These are phyloP conservation scores for Eupithecia abbreviata DNA, from an alignment of 2,888 invertebrate genomes.

Conservation along the genomic window DNA sequence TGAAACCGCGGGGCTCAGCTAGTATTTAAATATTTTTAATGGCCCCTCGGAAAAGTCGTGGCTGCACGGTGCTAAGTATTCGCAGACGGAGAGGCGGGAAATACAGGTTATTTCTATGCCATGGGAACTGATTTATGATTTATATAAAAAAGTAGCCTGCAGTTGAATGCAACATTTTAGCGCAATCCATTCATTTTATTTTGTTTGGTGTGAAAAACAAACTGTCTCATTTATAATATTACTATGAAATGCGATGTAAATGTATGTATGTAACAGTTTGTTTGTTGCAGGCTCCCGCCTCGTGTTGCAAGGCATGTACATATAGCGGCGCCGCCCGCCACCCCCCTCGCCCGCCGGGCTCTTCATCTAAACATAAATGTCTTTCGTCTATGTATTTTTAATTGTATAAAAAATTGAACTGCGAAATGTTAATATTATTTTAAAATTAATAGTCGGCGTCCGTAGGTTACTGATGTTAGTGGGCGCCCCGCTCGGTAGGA, in stretches of 20 bases:
- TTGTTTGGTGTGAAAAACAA: neutral
- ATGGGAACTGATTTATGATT: too few relatives aligned
- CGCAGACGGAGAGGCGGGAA: too few relatives aligned
- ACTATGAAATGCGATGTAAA: too few relatives aligned
- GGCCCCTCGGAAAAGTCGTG: too few relatives aligned
- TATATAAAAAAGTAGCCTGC: too few relatives aligned
- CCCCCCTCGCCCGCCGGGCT: neutral
- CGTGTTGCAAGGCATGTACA: constrained; percentile 61
- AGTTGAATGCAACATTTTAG: too few relatives aligned
- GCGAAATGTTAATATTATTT: constrained; percentile 61
- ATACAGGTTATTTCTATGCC: too few relatives aligned
- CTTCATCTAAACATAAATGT: constrained; percentile 32
- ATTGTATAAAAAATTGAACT: constrained; percentile 40
- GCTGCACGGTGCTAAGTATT: too few relatives aligned
- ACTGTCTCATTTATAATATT: too few relatives aligned
- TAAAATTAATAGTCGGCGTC: constrained; percentile 61
- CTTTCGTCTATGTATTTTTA: constrained; percentile 49
- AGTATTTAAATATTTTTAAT: too few relatives aligned
- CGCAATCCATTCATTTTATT: too few relatives aligned
- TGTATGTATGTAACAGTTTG: constrained; percentile 9
- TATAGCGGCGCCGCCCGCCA: constrained; percentile 44
- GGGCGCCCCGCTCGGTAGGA: constrained; percentile 39
- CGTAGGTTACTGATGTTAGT: constrained; percentile 25
- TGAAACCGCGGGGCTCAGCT: too few relatives aligned
- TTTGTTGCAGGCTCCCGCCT: constrained; percentile 53